These are phyloP conservation scores for Melanotus villosus DNA, from an alignment of 2,888 invertebrate species.

Conservation along the genomic window DNA sequence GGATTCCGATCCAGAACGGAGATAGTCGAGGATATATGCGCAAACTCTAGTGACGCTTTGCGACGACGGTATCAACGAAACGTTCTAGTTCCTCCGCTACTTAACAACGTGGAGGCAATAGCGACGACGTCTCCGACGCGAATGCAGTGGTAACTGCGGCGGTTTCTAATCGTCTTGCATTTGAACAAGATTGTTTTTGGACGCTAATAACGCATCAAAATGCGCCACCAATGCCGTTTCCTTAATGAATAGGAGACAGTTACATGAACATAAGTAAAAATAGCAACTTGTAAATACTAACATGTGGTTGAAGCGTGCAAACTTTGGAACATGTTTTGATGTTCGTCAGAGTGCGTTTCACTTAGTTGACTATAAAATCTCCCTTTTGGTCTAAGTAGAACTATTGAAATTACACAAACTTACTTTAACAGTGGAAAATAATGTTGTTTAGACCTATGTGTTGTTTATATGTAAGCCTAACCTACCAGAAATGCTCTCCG, in stretches of 20 bases:
- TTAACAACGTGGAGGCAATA: conserved; percentile 38
- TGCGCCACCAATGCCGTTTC: not conserved
- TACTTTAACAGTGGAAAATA: not conserved
- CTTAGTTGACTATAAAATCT: conserved; percentile 7
- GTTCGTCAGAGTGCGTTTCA: conserved; percentile 14
- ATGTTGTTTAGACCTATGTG: not conserved
- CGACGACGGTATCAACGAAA: conserved; percentile 46
- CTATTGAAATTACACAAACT: not conserved
- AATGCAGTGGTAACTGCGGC: conserved; percentile 19
- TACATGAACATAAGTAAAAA: conserved; percentile 17
- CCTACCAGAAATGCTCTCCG: not conserved
- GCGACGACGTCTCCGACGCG: conserved; percentile 37
- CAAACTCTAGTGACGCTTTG: conserved; percentile 48
- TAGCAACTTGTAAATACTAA: conserved; percentile 32
- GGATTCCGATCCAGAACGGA: conserved; percentile 43
- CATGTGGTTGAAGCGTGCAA: conserved; percentile 39
- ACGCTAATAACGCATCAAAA: not conserved
- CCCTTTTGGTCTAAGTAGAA: not conserved
- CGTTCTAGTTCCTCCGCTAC: conserved; percentile 46
- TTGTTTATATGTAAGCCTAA: not conserved
- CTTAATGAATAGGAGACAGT: not conserved
- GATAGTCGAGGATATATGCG: conserved; percentile 46
- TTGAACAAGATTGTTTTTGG: not conserved
- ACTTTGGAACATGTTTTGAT: conserved; percentile 25
- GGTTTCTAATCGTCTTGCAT: not conserved